Conservation (phyloP, 2,797 vertebrate species). For the Aplochiton taeniatus region DNA sequence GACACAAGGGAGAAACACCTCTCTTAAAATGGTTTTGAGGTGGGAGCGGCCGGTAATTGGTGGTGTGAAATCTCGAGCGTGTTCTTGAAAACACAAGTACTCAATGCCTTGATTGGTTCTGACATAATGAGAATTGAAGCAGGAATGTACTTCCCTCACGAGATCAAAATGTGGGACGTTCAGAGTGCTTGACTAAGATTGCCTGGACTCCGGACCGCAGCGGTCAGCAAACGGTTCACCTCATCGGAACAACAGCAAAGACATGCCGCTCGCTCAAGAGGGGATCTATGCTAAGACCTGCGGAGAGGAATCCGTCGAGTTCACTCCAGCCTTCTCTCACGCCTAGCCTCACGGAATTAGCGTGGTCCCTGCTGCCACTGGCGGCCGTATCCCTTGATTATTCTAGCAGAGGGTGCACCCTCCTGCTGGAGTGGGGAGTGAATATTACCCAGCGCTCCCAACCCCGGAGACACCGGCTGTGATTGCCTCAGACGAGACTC, state of each 20-base stretch:
- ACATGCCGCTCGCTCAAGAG: not conserved
- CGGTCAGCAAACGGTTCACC: not conserved
- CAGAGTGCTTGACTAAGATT: slow-evolving; percentile 17
- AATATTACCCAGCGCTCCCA: slow-evolving; percentile 43
- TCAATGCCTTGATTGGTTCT: slow-evolving; percentile 63
- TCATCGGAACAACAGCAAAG: not conserved
- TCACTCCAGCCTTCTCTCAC: slow-evolving; percentile 11
- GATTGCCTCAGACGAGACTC: slow-evolving; percentile 58
- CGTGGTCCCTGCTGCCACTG: slow-evolving; percentile 27
- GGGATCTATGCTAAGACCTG: not conserved
- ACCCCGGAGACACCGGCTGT: slow-evolving; percentile 28
- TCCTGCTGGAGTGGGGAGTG: slow-evolving; percentile 32
- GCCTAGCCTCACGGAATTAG: not conserved
- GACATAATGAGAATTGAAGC: not conserved
- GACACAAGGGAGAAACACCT: slow-evolving; percentile 75
- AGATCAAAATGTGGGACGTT: slow-evolving; percentile 5
- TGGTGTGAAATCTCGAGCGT: slow-evolving; percentile 53
- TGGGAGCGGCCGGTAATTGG: slow-evolving; percentile 39
- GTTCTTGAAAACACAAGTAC: slow-evolving; percentile 58
- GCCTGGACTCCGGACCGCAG: not conserved
- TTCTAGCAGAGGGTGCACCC: slow-evolving; percentile 14
- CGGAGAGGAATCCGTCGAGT: not conserved
- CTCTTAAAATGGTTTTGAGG: slow-evolving; percentile 85
- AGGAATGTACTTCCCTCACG: not conserved
- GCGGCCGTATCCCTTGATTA: slow-evolving; percentile 4